Base-by-base conservation (phyloP, 2,797 vertebrate species). In the Brachyalestes nurse region DNA sequence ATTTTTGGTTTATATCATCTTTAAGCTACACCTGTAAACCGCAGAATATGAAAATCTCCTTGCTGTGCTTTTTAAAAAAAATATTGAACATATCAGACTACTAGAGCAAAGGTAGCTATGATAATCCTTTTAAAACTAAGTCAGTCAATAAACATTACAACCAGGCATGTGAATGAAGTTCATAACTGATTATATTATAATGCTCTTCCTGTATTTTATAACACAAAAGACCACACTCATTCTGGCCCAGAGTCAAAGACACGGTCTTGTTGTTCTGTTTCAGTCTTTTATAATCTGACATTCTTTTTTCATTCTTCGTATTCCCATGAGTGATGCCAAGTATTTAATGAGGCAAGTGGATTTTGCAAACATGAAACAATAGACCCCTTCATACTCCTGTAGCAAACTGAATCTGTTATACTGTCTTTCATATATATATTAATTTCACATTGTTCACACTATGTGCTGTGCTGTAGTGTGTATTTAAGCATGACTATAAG, bases 281-380 rank as follows among this genome's bases (percentile, higher is more conserved):
- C 21, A 21, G 61, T 72, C 14, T 76, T 47, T 40, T 49, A 51
- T 21, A 53, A 6, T 74, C 69, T 45, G 78, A 0, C 53, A 74
- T 85, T 51, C 62, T 9, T 60, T 81, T 34, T 84, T 73, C 51
- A 42, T 66, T 75, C 34, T n/a, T 5, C 5, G 61, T 40, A 82
- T 85, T 88, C 72, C 64, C 57, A 82, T 73, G 72, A 85, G 64
- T 64, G 28, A 83, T 82, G 85, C 89, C 90, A 92, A 91, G 88
- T 79, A 79, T 88, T 88, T 87, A 90, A 85, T 91, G 85, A 91
- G 62, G 79, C 88, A 85, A 87, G 84, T 58, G 49, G 61, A 73
- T 76, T 69, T 80, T 77, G 75, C 76, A 81, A 90, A 84, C 73
- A 17, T 62, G 45, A 53, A 90, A 93, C 92, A 94, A 92, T 86